A percentile compares a stretch with the other conserved stretches of the same genome.
phyloP scores from a whole-genome alignment of 2,113 vertebrate genomes.

The Zosterops pallidus region DNA sequence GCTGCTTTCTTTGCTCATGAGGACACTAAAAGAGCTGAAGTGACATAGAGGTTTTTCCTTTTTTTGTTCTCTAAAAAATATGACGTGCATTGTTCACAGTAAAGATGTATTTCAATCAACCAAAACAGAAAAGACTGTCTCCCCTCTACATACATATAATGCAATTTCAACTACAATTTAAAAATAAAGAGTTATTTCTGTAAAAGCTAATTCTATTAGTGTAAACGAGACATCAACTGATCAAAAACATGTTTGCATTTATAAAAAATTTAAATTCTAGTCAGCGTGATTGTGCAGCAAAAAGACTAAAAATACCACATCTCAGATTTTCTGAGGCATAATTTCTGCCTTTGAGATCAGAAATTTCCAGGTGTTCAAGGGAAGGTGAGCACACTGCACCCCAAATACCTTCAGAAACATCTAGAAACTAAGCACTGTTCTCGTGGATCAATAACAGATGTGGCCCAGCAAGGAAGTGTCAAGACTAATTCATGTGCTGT shows the following conservation, averaged over 20 bases:
- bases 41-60: background rate
- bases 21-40: background rate
- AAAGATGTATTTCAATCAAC: background rate
- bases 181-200: background rate
- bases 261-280: constrained; percentile 32
- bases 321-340: background rate
- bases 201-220: constrained; percentile 2
- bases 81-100: background rate
- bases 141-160: background rate
- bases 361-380: background rate
- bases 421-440: background rate
- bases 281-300: background rate
- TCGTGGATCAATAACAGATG: background rate
- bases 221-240: background rate
- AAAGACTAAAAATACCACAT: constrained; percentile 5
- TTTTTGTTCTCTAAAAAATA: background rate
- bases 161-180: background rate
- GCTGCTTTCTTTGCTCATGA: background rate
- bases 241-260: constrained; percentile 28
- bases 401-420: background rate
- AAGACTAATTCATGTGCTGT: background rate
- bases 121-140: background rate
- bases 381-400: background rate
- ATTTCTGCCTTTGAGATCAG: background rate
- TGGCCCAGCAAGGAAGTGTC: background rate